Conservation (phyloP, 2,113 vertebrate genomes). For the Caranx melampygus region DNA sequence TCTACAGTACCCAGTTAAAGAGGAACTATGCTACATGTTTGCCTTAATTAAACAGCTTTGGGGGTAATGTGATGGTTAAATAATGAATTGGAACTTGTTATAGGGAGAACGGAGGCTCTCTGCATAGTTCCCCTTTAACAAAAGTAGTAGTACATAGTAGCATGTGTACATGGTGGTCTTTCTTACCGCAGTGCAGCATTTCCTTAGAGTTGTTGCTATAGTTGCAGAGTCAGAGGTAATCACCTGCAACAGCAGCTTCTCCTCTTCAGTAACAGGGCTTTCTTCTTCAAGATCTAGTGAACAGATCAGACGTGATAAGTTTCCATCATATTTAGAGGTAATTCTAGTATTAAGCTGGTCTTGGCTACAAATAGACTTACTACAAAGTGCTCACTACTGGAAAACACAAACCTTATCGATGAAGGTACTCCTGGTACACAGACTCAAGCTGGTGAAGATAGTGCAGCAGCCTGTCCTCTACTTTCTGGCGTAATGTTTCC, state of each 20-base stretch:
- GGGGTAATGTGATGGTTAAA: too few species aligned
- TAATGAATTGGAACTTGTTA: too few species aligned
- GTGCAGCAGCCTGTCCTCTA: conserved; percentile 78
- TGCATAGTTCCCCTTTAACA: too few species aligned
- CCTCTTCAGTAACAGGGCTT: conserved; percentile 60
- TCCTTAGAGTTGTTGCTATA: conserved; percentile 61
- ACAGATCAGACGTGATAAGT: background rate
- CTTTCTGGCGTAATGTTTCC: conserved; percentile 78
- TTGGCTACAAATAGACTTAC: background rate
- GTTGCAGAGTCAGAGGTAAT: conserved; percentile 49
- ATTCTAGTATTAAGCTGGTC: background rate
- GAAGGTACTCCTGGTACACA: conserved; percentile 58
- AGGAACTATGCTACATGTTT: too few species aligned
- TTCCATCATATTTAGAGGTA: background rate
- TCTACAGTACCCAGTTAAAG: too few species aligned
- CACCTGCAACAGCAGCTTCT: conserved; percentile 71
- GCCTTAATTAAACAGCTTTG: too few species aligned
- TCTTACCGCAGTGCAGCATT: conserved; percentile 75
- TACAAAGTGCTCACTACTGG: background rate
- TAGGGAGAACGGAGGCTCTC: too few species aligned
- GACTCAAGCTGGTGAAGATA: conserved; percentile 76
- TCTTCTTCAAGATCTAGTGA: conserved; percentile 71
- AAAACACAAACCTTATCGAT: conserved; percentile 72
- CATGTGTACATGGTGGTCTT: too few species aligned
- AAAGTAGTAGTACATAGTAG: too few species aligned